phyloP scores from a whole-genome alignment of 1,140 invertebrate genomes.

The Ceratitis capitata region DNA sequence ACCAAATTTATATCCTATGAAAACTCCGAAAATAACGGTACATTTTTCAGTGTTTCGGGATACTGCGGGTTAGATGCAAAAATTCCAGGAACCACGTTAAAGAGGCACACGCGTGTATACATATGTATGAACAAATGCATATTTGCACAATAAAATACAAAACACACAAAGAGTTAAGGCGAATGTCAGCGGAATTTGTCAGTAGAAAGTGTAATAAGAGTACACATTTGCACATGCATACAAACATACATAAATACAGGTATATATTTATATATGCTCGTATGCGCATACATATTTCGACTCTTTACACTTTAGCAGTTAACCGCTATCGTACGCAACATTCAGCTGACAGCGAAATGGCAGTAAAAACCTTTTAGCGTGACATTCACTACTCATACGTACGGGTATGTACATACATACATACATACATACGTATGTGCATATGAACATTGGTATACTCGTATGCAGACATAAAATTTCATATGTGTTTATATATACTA shows the following conservation, averaged over 20 bases:
- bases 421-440: not conserved
- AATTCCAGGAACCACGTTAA: too few relatives aligned
- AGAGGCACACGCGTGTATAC: too few relatives aligned
- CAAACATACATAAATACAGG: not conserved
- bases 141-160: not conserved
- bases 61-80: too few relatives aligned
- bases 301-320: not conserved
- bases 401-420: not conserved
- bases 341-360: slow-evolving; percentile 8
- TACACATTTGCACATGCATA: not conserved
- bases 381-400: not conserved
- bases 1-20: too few relatives aligned
- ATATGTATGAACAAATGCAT: not conserved
- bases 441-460: not conserved
- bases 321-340: not conserved
- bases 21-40: too few relatives aligned
- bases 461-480: not conserved
- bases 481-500: not conserved
- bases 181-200: not conserved
- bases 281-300: too few relatives aligned
- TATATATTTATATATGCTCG: not conserved
- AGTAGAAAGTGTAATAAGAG: not conserved
- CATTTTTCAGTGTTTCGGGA: too few relatives aligned
- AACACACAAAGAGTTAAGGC: not conserved
- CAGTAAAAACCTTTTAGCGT: slow-evolving; percentile 26